Base-by-base conservation (phyloP, 2,797 vertebrate species). In the Discoglossus pictus region DNA sequence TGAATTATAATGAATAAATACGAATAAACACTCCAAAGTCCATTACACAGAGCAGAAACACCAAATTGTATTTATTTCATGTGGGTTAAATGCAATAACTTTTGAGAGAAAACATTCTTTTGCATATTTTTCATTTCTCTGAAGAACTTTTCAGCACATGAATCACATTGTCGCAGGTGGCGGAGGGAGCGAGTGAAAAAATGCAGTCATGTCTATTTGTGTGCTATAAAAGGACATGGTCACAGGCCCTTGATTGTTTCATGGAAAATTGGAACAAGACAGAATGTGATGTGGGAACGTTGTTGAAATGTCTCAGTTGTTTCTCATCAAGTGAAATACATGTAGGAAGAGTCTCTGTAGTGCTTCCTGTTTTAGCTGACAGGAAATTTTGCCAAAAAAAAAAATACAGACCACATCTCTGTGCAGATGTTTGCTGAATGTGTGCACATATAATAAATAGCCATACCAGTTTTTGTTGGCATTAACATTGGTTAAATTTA, bases 311-410 rank as follows among this genome's bases (percentile, higher is more conserved):
- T 76, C 72, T 72, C 58, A 61, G 67, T 79, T 48, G 66, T 61
- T 74, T 78, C 40, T 73, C 60, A 52, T 58, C 53, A 18, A 0
- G 0, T 44, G 74, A 76, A 27, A 1, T 74, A 40, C 74, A 76
- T 81, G 65, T 75, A 63, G 38, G 48, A 74, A 47, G 44, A 81
- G 61, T 73, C 75, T 77, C 59, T 63, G 71, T 68, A 79, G 1
- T 7, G 68, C 65, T 82, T 83, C 77, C 79, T 83, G 74, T 48
- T 62, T 61, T 0, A 0, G 9, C 21, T 47, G 11, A n/a, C 8
- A 15, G 44, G 31, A 35, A 69, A 73, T 73, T 1, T 6, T 61
- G 56, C 0, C 38, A 64, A 63, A 44, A 31, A 61, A 75, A 74
- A 82, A 72, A 77, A 75, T 75, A 74, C 76, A 75, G 82, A 55